Conservation (phyloP, 2,113 vertebrate genomes). For the Chiloscyllium plagiosum region DNA sequence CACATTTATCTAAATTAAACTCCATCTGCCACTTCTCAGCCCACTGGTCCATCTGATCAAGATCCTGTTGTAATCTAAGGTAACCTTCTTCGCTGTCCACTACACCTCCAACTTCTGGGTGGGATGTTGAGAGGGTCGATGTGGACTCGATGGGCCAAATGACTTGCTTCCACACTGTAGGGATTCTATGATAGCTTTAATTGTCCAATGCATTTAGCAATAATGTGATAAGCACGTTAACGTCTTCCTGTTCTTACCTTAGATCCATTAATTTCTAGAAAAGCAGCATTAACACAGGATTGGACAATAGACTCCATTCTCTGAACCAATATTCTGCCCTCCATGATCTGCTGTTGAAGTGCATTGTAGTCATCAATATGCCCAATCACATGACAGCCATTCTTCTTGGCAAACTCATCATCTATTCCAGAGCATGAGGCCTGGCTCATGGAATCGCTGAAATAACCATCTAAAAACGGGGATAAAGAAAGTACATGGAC, state of each 20-base stretch:
- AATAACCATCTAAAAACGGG: conserved; percentile 6
- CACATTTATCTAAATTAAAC: too few species aligned
- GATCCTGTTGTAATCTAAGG: too few species aligned
- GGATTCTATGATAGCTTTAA: too few species aligned
- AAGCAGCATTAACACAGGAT: conserved; percentile 43
- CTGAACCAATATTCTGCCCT: conserved; percentile 58
- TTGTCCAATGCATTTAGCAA: background rate
- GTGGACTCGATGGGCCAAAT: too few species aligned
- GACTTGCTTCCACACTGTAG: too few species aligned
- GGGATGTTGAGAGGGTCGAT: too few species aligned
- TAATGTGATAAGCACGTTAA: background rate
- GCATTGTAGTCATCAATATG: conserved; percentile 64
- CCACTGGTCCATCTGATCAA: too few species aligned
- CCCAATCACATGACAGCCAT: conserved; percentile 55
- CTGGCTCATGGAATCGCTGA: conserved; percentile 41
- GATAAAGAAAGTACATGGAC: background rate
- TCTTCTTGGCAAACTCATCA: conserved; percentile 54
- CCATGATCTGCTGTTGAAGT: conserved; percentile 67
- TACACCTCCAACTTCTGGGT: too few species aligned
- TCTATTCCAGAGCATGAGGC: conserved; percentile 61
- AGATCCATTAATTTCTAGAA: conserved; percentile 42
- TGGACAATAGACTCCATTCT: conserved; percentile 56
- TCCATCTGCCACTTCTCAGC: too few species aligned
- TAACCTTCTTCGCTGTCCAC: too few species aligned
- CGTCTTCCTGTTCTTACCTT: conserved; percentile 49